phyloP scores from a whole-genome alignment of 2,113 vertebrate species.

The Origma solitaria region DNA sequence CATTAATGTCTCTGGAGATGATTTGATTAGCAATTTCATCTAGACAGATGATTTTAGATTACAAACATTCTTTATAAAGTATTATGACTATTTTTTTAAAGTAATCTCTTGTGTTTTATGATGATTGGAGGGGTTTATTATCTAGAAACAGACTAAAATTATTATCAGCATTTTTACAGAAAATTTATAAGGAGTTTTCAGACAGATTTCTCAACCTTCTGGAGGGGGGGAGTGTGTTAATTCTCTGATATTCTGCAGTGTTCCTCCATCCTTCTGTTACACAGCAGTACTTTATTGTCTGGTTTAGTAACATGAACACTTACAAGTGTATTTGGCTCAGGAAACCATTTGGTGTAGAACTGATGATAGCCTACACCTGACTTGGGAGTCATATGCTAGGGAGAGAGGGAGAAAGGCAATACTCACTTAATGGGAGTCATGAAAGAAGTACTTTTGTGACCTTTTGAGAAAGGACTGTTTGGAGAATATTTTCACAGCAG shows the following conservation, averaged over 20 bases:
- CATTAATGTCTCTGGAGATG: neutral
- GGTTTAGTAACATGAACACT: neutral
- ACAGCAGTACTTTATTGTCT: neutral
- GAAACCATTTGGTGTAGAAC: neutral
- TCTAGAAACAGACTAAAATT: neutral
- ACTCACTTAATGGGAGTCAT: neutral
- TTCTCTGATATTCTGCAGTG: neutral
- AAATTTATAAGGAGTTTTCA: neutral
- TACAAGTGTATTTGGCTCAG: neutral
- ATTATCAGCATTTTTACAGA: neutral
- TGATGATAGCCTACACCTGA: neutral
- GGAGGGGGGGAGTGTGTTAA: neutral
- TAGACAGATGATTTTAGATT: neutral
- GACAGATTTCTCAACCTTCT: neutral
- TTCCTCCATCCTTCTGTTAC: neutral
- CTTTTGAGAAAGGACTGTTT: neutral
- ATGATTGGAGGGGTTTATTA: neutral
- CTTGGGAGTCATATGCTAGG: neutral
- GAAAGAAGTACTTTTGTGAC: neutral
- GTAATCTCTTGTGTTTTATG: neutral
- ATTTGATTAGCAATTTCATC: neutral
- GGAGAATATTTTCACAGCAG: neutral
- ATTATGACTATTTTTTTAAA: neutral
- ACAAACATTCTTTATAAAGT: neutral
- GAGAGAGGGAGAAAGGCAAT: neutral